These are phyloP conservation scores for Temnothorax curvispinosus DNA, from an alignment of 1,140 invertebrate genomes.

Conservation along the genomic window DNA sequence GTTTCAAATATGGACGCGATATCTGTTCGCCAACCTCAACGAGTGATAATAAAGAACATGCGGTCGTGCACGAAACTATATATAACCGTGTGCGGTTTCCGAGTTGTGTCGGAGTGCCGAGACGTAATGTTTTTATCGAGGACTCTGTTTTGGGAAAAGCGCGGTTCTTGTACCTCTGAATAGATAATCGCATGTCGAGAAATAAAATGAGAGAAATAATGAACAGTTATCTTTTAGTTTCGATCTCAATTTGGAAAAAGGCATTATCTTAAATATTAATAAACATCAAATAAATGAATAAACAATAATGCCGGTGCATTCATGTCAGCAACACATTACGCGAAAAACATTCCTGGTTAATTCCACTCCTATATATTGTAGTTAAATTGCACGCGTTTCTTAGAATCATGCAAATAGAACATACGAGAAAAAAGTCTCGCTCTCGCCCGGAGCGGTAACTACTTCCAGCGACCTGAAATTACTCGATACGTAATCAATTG, in stretches of 20 bases:
- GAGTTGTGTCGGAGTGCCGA: constrained; percentile 46
- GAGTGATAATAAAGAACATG: constrained; percentile 71
- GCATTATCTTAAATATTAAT: not conserved
- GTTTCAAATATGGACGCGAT: constrained; percentile 72
- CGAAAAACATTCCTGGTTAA: constrained; percentile 10
- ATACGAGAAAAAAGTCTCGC: not conserved
- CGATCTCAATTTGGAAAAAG: not conserved
- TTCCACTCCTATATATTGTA: not conserved
- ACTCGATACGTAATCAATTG: constrained; percentile 25
- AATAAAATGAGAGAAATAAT: not conserved
- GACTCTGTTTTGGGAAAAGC: not conserved
- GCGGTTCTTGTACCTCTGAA: not conserved
- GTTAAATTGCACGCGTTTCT: constrained; percentile 6
- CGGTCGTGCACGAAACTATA: constrained; percentile 64
- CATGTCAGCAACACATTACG: not conserved
- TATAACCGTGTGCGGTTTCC: constrained; percentile 64
- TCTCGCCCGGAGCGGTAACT: not conserved
- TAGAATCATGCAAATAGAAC: not conserved
- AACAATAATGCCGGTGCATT: not conserved
- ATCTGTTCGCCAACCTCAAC: constrained; percentile 69
- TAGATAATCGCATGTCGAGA: not conserved
- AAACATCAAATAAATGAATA: not conserved
- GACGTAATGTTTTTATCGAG: constrained; percentile 51
- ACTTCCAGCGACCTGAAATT: constrained; percentile 21
- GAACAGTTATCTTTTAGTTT: not conserved